Evolutionary conservation across 2,113 vertebrate genomes (phyloP).

Genomic region (Hypanus sabinus): DNA sequence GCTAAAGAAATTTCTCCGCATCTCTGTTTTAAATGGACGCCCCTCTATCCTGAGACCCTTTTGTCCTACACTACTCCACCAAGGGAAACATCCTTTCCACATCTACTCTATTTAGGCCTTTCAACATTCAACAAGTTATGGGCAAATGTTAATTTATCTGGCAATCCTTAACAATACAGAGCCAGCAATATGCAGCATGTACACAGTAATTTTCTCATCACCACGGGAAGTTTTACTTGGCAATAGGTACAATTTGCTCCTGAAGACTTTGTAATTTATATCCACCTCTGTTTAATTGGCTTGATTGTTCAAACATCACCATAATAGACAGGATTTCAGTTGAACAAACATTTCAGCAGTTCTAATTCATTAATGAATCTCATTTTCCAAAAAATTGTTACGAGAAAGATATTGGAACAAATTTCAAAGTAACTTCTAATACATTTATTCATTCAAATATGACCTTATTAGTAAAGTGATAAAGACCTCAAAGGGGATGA

Average conservation of each 20-base stretch:
- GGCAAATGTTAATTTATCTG: background rate
- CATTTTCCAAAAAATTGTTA: background rate
- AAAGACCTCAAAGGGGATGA: background rate
- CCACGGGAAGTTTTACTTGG: background rate
- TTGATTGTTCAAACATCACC: background rate
- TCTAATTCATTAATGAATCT: background rate
- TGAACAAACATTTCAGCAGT: background rate
- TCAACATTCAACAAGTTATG: too few relatives aligned
- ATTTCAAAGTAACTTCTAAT: background rate
- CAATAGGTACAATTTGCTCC: background rate
- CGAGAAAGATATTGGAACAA: background rate
- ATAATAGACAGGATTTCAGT: background rate
- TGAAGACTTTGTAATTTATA: background rate
- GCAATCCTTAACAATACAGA: background rate
- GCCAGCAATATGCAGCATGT: background rate
- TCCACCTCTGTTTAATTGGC: background rate
- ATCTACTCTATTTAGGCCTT: too few relatives aligned
- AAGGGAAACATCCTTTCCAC: too few relatives aligned
- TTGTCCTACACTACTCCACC: too few relatives aligned
- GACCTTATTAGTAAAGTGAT: background rate
- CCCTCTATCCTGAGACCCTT: too few relatives aligned
- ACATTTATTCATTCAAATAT: background rate
- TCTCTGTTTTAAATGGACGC: too few relatives aligned
- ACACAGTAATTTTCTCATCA: background rate
- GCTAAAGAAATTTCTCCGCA: too few relatives aligned